A percentile compares a stretch with the other conserved stretches of the same genome.
Evolutionary conservation across 1,140 invertebrate genomes (phyloP).

Genomic region (Orussus abietinus): DNA sequence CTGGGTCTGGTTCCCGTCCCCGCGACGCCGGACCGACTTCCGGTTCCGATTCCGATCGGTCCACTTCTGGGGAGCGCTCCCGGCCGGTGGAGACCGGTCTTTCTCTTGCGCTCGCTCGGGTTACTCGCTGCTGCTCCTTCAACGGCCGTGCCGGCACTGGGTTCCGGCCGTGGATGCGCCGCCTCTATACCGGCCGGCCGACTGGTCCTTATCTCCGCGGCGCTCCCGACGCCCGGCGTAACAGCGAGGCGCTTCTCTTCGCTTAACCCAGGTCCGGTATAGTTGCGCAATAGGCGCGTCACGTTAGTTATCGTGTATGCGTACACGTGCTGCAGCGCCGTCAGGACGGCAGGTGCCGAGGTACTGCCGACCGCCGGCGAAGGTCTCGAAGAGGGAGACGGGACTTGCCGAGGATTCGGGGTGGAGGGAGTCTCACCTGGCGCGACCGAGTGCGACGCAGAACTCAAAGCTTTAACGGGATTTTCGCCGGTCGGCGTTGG

Average conservation of each 20-base stretch:
- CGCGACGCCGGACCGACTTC: slow-evolving; percentile 4
- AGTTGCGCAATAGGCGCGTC: slow-evolving; percentile 49
- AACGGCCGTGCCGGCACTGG: slow-evolving; percentile 49
- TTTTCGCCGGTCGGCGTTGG: too few relatives aligned
- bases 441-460: too few relatives aligned
- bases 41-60: background rate
- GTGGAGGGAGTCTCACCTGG: too few relatives aligned
- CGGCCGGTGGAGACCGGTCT: background rate
- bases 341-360: slow-evolving; percentile 26
- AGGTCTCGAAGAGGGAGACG: too few relatives aligned
- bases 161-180: slow-evolving; percentile 38
- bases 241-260: slow-evolving; percentile 19
- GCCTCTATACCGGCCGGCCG: slow-evolving; percentile 30
- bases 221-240: slow-evolving; percentile 23
- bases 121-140: slow-evolving; percentile 33
- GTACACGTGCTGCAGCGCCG: slow-evolving; percentile 44
- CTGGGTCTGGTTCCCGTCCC: too few relatives aligned
- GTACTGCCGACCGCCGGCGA: too few relatives aligned
- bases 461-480: too few relatives aligned
- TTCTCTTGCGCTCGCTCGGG: slow-evolving; percentile 4
- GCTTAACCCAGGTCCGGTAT: slow-evolving; percentile 45
- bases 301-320: slow-evolving; percentile 50
- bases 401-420: too few relatives aligned
- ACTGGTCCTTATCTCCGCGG: slow-evolving; percentile 37
- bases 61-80: background rate